Conservation (phyloP, 2,113 vertebrate genomes). For the Cyanistes caeruleus region DNA sequence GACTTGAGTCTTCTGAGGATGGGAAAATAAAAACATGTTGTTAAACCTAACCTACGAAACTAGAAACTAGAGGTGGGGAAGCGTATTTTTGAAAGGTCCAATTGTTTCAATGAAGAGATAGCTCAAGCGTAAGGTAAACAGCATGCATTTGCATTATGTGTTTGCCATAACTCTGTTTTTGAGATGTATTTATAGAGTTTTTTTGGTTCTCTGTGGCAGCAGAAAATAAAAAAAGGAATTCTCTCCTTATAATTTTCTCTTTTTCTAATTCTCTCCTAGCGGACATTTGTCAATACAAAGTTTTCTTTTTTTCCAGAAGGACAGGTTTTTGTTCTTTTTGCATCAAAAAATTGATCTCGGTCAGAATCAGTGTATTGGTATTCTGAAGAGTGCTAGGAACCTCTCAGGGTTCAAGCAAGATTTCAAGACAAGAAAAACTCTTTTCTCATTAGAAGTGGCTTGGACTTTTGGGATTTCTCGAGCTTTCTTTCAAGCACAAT, state of each 20-base stretch:
- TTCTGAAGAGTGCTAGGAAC: neutral
- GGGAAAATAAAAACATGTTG: neutral
- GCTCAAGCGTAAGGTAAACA: neutral
- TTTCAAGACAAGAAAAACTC: neutral
- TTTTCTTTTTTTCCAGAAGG: neutral
- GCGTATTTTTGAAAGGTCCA: neutral
- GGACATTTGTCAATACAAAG: neutral
- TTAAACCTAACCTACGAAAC: neutral
- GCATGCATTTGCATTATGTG: neutral
- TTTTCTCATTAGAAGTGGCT: neutral
- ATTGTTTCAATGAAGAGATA: neutral
- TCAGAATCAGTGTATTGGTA: neutral
- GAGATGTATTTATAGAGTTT: neutral
- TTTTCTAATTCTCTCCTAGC: neutral
- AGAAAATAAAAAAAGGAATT: neutral
- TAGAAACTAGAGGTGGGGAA: neutral
- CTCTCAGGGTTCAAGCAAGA: neutral
- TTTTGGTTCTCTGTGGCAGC: neutral
- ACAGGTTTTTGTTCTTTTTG: neutral
- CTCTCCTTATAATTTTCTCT: neutral
- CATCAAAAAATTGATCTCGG: neutral
- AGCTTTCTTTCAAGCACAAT: neutral
- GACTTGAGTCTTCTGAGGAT: neutral
- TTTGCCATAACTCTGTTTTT: neutral
- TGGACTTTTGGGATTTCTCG: rapidly evolving